Base-by-base conservation (phyloP, 2,113 vertebrate species). In the Camelus dromedarius region DNA sequence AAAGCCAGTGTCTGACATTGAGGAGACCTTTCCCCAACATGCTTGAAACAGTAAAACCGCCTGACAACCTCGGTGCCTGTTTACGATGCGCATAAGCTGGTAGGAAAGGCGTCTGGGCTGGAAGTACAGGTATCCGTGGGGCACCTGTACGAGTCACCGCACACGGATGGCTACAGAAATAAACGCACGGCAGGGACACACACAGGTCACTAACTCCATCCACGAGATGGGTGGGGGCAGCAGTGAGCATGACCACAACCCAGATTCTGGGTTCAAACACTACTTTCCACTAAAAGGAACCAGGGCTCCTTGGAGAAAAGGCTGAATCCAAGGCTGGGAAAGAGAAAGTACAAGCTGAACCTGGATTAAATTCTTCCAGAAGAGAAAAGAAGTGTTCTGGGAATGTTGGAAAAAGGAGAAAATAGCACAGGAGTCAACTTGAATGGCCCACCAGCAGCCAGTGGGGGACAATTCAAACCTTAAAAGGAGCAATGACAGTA, bases 121-220 rank as follows among this genome's bases (percentile, higher is more conserved):
- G 69, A 62, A 38, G 3, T 0, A 13, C 38, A 70, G 64, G 20
- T 14, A 24, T 6, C 24, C 16, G 20, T 9, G 54, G 54, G 54
- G 38, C 28, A 26, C 42, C 35, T 35, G 38, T 42, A 42, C 38
- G 67, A 58, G 0, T 15, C 15, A 30, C 42, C n/a, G 35, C 2
- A 18, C 5, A 4, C 0, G 0, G 67, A 82, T 6, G 11, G 54
- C 19, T 22, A 15, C 0, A 2, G n/a, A 58, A 87, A 35, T 3
- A 62, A 72, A 69, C 0, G 0, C 15, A 7, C 0, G 13, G 66
- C 42, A 11, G 0, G 1, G 9, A 42, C 54, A 54, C 48, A 32
- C 10, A 67, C 6, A 18, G 4, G 1, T 26, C 46, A 19, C 42
- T 2, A 62, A 22, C 32, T 50, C 38, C 32, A 67, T 20, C 30